Percentiles rank a stretch among this genome's conserved stretches.
Conservation (phyloP, 1,140 invertebrate genomes). For the Bombus sibiricus region DNA sequence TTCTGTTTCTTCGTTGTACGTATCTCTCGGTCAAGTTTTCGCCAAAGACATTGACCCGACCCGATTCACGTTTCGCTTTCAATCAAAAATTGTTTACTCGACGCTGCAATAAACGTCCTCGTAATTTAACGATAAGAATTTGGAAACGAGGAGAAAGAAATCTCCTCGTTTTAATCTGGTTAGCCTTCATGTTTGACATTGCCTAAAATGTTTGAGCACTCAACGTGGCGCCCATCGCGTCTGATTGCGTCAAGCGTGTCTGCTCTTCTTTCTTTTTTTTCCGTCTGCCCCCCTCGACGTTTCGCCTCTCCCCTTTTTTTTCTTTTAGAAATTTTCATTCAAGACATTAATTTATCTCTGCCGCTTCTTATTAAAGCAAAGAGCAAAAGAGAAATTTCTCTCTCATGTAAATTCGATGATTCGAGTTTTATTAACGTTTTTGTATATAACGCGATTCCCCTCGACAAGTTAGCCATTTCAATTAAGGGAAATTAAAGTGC, state of each 20-base stretch:
- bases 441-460: background rate
- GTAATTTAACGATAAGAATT: background rate
- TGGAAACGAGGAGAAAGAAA: background rate
- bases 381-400: background rate
- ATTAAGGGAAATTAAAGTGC: background rate
- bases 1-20: constrained; percentile 52
- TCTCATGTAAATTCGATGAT: background rate
- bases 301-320: background rate
- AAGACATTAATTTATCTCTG: constrained; percentile 5
- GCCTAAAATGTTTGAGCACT: constrained; percentile 35
- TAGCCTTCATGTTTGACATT: constrained; percentile 46
- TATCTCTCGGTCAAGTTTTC: constrained; percentile 61
- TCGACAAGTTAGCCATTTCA: background rate
- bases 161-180: constrained; percentile 62
- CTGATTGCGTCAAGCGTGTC: constrained; percentile 19
- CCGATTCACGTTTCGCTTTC: background rate
- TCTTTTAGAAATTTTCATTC: constrained; percentile 45
- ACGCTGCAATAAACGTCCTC: background rate
- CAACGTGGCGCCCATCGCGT: background rate
- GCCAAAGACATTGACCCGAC: constrained; percentile 47
- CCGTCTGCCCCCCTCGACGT: background rate
- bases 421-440: background rate
- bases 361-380: background rate
- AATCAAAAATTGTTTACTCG: background rate
- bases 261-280: constrained; percentile 8